Conservation (phyloP, 37 sponge, comb jelly and placozoan species). For the Ianthella basta region DNA sequence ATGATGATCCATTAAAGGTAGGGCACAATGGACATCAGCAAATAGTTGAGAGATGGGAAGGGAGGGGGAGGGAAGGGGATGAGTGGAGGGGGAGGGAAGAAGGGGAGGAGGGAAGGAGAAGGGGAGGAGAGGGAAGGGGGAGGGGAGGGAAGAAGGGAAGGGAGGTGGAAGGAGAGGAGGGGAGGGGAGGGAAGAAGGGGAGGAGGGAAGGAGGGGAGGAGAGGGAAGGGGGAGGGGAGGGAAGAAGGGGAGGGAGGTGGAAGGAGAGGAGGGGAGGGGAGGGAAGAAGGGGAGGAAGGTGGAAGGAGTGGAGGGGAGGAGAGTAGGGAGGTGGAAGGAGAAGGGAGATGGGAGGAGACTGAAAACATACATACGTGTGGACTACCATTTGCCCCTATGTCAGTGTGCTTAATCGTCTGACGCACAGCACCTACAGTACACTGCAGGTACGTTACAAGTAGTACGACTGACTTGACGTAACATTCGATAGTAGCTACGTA, state of each 20-base stretch:
- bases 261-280: constrained; percentile 29
- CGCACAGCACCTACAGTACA: too few species aligned
- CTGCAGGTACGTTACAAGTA: too few species aligned
- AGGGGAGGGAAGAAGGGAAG: not conserved
- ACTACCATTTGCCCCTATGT: not conserved
- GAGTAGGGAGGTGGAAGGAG: constrained; percentile 6
- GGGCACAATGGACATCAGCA: too few species aligned
- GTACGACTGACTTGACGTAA: too few species aligned
- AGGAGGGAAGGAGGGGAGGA: constrained; percentile 23
- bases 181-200: not conserved
- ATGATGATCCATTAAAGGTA: too few species aligned
- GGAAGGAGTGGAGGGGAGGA: not conserved
- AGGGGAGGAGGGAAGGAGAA: constrained; percentile 8
- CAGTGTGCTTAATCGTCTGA: too few species aligned
- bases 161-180: not conserved
- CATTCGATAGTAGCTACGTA: too few species aligned
- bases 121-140: not conserved
- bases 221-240: not conserved
- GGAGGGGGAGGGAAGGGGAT: not conserved
- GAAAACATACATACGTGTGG: not conserved
- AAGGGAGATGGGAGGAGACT: not conserved
- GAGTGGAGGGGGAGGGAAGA: not conserved
- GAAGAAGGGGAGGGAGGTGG: constrained; percentile 25
- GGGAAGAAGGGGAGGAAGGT: too few species aligned
- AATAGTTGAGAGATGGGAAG: too few species aligned